Percentiles rank a stretch among this genome's conserved stretches.
phyloP scores from a whole-genome alignment of 2,888 invertebrate species.

The Acleris literana region DNA sequence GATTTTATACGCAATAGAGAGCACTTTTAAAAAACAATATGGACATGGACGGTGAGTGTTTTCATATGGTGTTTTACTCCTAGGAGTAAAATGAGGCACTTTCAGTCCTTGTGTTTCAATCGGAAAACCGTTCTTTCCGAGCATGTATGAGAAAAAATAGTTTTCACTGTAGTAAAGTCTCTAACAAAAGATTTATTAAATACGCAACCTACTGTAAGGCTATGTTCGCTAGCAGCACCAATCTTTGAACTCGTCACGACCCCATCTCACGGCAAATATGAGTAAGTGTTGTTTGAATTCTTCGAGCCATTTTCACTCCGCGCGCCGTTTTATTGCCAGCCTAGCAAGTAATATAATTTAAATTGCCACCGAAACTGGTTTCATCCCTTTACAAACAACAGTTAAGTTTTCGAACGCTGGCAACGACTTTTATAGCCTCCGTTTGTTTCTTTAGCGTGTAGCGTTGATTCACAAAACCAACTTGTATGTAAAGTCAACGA shows the following conservation, averaged over 20 bases:
- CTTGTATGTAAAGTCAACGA: too few relatives aligned
- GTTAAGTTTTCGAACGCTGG: not conserved
- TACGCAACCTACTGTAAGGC: constrained; percentile 1
- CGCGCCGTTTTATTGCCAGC: not conserved
- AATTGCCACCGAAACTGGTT: not conserved
- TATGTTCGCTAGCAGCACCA: not conserved
- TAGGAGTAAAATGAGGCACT: too few relatives aligned
- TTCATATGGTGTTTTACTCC: too few relatives aligned
- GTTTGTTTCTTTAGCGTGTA: not conserved
- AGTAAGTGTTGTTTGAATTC: constrained; percentile 19
- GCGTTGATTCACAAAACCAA: too few relatives aligned
- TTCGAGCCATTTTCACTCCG: constrained; percentile 13
- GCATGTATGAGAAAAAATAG: too few relatives aligned
- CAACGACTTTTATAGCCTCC: not conserved
- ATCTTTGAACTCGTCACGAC: constrained; percentile 22
- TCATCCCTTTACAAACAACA: not conserved
- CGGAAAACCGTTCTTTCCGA: too few relatives aligned
- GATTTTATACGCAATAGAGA: too few relatives aligned
- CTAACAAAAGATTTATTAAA: not conserved
- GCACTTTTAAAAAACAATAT: too few relatives aligned
- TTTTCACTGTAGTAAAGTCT: too few relatives aligned
- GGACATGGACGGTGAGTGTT: too few relatives aligned
- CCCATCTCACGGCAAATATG: constrained; percentile 19
- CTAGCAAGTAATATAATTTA: constrained; percentile 10
- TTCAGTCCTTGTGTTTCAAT: too few relatives aligned